A percentile compares a stretch with the other conserved stretches of the same genome.
These are phyloP conservation scores for Macroteleia sp. DNA, from an alignment of 2,888 invertebrate genomes.

Conservation along the genomic window DNA sequence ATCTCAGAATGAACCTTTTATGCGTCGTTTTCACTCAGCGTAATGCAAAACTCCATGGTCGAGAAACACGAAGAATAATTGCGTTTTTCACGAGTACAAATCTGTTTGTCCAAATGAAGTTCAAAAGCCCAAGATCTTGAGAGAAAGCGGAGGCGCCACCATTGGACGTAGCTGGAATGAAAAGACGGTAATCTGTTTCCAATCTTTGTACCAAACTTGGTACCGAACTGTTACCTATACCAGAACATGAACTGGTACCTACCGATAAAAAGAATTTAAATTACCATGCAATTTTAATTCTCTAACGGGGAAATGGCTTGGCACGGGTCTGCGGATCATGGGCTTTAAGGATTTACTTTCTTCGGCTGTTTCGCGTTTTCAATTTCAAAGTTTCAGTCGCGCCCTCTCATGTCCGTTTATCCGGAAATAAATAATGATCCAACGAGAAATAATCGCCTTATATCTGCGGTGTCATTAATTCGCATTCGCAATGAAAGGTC, in stretches of 20 bases:
- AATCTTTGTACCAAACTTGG: constrained; percentile 15
- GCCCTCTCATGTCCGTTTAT: constrained; percentile 16
- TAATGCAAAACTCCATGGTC: neutral
- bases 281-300: constrained; percentile 71
- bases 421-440: constrained; percentile 68
- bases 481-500: constrained; percentile 51
- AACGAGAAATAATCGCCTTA: constrained; percentile 59
- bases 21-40: constrained; percentile 16
- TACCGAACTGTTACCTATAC: too few relatives aligned
- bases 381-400: constrained; percentile 63
- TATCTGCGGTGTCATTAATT: constrained; percentile 65
- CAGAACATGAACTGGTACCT: too few relatives aligned
- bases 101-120: constrained; percentile 26
- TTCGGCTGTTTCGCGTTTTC: constrained; percentile 66
- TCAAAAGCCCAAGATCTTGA: constrained; percentile 4
- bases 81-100: constrained; percentile 6
- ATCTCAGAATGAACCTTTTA: constrained; percentile 54
- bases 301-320: constrained; percentile 40
- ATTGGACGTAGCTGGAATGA: too few relatives aligned
- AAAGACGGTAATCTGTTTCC: constrained; percentile 36
- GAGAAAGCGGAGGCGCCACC: too few relatives aligned
- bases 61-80: constrained; percentile 26
- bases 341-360: constrained; percentile 62
- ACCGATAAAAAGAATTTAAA: constrained; percentile 45
- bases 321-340: constrained; percentile 67